A percentile compares a stretch with the other conserved stretches of the same genome.
Evolutionary conservation across 2,113 vertebrate genomes (phyloP).

Genomic region (Monarcha castaneiventris): DNA sequence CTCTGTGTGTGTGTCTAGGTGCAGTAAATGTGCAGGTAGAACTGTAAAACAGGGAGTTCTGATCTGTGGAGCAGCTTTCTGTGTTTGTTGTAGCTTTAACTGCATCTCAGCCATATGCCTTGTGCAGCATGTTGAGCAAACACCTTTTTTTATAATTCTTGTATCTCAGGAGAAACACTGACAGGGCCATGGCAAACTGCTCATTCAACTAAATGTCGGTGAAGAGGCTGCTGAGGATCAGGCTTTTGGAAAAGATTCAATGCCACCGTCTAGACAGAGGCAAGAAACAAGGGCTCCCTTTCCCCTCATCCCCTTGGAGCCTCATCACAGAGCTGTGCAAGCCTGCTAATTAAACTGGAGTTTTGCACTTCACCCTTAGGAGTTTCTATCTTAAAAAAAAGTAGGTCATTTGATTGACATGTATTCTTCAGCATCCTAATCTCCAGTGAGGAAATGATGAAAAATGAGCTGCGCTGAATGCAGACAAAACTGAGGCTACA

Average conservation of each 20-base stretch:
- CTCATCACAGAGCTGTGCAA: constrained; percentile 11
- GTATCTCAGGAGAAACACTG: not conserved
- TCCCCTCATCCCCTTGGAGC: constrained; percentile 40
- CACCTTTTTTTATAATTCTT: constrained; percentile 41
- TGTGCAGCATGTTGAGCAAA: constrained; percentile 41
- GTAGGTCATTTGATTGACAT: constrained; percentile 74
- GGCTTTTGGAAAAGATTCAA: constrained; percentile 71
- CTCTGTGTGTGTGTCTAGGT: not conserved
- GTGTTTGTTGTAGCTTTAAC: constrained; percentile 18
- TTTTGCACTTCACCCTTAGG: constrained; percentile 57
- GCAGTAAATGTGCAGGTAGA: not conserved
- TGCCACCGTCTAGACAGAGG: constrained; percentile 77
- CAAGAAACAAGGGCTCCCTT: constrained; percentile 45
- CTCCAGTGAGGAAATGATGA: not conserved
- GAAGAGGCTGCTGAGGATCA: constrained; percentile 49
- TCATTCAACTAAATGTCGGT: constrained; percentile 8
- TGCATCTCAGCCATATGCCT: constrained; percentile 7
- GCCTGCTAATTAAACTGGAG: constrained; percentile 73
- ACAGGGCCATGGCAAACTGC: constrained; percentile 30
- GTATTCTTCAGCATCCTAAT: constrained; percentile 47
- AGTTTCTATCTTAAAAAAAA: constrained; percentile 65
- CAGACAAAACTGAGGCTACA: not conserved
- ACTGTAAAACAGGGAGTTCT: not conserved
- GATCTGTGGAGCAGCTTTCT: not conserved
- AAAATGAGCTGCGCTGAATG: constrained; percentile 7